Evolutionary conservation across 2,797 vertebrate genomes (phyloP).

Genomic region (Sciurus carolinensis): DNA sequence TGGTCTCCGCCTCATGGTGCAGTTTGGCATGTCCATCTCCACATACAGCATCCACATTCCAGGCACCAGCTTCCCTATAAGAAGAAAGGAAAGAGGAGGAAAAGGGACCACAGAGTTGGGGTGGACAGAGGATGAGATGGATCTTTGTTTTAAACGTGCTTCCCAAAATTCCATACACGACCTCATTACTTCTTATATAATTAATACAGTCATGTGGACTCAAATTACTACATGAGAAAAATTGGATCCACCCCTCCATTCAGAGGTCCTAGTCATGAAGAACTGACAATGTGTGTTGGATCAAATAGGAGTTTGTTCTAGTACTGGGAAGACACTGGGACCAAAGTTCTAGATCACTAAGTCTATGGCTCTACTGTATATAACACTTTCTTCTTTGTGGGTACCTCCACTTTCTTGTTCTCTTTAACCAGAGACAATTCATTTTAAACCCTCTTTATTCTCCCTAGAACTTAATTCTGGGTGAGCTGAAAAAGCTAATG

Average conservation of each 20-base stretch:
- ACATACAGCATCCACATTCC: not conserved
- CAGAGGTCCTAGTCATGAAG: not conserved
- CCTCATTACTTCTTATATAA: not conserved
- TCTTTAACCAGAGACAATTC: no score
- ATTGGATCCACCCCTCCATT: not conserved
- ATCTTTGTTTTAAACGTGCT: not conserved
- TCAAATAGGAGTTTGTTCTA: not conserved
- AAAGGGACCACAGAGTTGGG: not conserved
- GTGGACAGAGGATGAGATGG: no score
- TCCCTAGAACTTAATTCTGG: not conserved
- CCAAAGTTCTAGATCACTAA: not conserved
- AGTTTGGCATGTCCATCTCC: no score
- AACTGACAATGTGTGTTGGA: rapidly evolving
- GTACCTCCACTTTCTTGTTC: no score
- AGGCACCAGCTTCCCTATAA: not conserved
- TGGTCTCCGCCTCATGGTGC: no score
- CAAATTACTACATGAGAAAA: not conserved
- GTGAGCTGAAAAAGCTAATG: not conserved
- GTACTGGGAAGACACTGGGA: no score
- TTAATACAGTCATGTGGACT: not conserved
- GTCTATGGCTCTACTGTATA: not conserved
- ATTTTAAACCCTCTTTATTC: not conserved
- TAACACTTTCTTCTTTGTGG: not conserved
- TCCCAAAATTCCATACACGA: no score
- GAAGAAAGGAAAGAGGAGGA: not conserved